Evolutionary conservation across 2,797 vertebrate species (phyloP), one percentile per base, ranked within the genome.

Genomic region (Pitangus sulphuratus): DNA sequence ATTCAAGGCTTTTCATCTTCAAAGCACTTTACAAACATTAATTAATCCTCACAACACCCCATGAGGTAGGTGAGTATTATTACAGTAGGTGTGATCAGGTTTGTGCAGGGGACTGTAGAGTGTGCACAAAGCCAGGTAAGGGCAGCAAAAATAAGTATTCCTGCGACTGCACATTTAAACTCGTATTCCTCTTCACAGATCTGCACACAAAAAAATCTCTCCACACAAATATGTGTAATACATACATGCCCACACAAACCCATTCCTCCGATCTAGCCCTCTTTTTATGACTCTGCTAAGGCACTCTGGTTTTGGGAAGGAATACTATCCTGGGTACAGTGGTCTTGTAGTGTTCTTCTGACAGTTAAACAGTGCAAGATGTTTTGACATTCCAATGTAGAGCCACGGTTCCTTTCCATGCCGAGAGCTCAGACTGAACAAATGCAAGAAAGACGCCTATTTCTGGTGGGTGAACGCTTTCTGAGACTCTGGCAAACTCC

Each of bases 11-110:
- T 96, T 96, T 94, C 83, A 95, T 93, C 93, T 96, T 96, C 83
- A 95, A 91, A 95, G 94, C 66, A 76, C 87, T 95, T 96, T 93
- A 80, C 87, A 96, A 95, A 96, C 84, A 90, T 94, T 91, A 94
- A 93, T 95, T 95, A 95, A 96, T 94, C 90, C 94, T 91, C 95
- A 93, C 92, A 96, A 94, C 95, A 95, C 92, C 89, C 95, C 95
- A 92, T 95, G 97, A 96, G 95, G 96, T 95, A 97, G 94, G 95
- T 94, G 83, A 96, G 95, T 57, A 24, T 96, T 94, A 93, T 96
- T 96, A 95, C 93, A 94, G 85, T 93, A 96, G 97, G 95, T 92
- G 93, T 95, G 93, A 95, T 90, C 90, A 70, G 87, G 84, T 88
- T 90, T 91, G 75, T 87, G 53, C 18, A 86, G 93, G 95, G 87